Evolutionary conservation across 2,113 vertebrate genomes (phyloP), one percentile per base, ranked within the genome.

Genomic region (Zootoca vivipara): DNA sequence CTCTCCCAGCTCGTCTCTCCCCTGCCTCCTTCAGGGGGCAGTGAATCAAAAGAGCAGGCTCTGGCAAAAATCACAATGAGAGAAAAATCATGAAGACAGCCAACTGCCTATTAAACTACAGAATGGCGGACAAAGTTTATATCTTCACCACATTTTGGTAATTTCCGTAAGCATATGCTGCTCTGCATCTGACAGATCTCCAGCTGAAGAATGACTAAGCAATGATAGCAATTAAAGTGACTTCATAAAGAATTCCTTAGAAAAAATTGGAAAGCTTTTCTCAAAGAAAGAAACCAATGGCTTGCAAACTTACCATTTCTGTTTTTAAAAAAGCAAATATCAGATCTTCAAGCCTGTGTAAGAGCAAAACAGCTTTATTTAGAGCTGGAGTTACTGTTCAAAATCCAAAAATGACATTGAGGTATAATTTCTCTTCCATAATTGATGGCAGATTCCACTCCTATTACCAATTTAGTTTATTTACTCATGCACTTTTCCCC

Each of bases 241-340:
- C 8, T 74, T 74, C 33, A 56, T 75, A 30, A 82, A 74, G 28
- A 4, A 64, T 33, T 72, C 26, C 35, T 38, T 40, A n/a, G 5
- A 13, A 35, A 74, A 62, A 81, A 72, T 30, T 26, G 8, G 13
- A 33, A 90, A 62, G 8, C 0, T 4, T 0, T 85, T 30, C 5
- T 0, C n/a, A 87, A 33, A 15, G 38, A 82, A 70, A 62, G 24
- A 85, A 18, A 30, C 78, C 10, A 81, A 92, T 69, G 91, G 46
- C 0, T 35, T 90, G 16, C 35, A 80, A n/a, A 94, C 96, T 96
- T 95, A 96, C 93, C 88, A 90, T 96, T 90, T 89, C 46, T 52
- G 10, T 52, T 52, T 52, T 90, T 94, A 91, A 78, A 83, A 90
- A 18, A 33, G 58, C 9, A 38, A 62, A 89, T 92, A 87, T 38